phyloP scores from a whole-genome alignment of 2,888 invertebrate genomes.

The Apamea anceps region DNA sequence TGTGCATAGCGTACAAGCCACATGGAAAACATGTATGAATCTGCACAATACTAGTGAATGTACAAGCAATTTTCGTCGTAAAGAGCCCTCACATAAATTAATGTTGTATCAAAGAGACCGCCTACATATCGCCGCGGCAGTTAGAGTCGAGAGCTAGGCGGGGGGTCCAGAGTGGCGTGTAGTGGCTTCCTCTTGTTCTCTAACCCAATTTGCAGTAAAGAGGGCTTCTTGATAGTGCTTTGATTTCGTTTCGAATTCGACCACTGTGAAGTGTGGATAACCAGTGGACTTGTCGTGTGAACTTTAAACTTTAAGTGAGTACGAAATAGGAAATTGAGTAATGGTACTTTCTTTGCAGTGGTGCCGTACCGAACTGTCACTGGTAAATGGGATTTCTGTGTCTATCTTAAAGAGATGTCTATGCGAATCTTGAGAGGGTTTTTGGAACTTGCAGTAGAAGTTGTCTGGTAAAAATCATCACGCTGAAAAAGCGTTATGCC shows the following conservation, averaged over 20 bases:
- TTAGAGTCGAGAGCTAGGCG: constrained; percentile 62
- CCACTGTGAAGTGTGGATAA: constrained; percentile 45
- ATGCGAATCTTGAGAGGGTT: neutral
- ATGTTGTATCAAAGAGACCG: constrained; percentile 66
- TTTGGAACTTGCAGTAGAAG: neutral
- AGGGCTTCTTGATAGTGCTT: constrained; percentile 75
- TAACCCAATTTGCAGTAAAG: constrained; percentile 80
- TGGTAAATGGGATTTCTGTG: constrained; percentile 24
- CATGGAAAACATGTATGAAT: constrained; percentile 15
- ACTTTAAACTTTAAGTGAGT: constrained; percentile 28
- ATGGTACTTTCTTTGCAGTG: neutral
- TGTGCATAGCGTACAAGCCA: constrained; percentile 1
- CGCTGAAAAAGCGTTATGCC: neutral
- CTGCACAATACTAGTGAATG: constrained; percentile 29
- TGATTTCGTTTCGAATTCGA: constrained; percentile 75
- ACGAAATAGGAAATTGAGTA: constrained; percentile 38
- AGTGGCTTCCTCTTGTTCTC: constrained; percentile 74
- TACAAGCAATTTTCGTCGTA: constrained; percentile 51
- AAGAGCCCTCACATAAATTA: constrained; percentile 65
- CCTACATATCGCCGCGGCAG: constrained; percentile 62
- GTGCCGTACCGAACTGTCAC: neutral
- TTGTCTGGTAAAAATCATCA: neutral
- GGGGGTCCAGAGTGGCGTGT: constrained; percentile 68
- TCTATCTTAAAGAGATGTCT: neutral
- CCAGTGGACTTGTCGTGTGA: constrained; percentile 28